Base-by-base conservation (phyloP, 2,888 invertebrate species). In the Acanthopleura granulata region DNA sequence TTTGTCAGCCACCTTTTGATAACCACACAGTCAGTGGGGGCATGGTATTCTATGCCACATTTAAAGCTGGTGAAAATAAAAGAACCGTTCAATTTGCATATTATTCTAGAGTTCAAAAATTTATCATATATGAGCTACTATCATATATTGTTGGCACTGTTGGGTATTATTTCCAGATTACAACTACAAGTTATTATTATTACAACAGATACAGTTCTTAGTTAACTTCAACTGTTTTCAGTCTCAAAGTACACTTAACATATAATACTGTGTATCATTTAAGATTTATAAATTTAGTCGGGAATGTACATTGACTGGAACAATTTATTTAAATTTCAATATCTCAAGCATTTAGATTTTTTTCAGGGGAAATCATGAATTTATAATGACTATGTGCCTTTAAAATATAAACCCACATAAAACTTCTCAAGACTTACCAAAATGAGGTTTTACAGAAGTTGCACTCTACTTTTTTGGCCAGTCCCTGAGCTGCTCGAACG, bases 1-100 rank as follows among this genome's bases (percentile, higher is more conserved):
- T 99, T 99, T n/a, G 97, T 98, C 78, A 99, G 92, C 99, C 99
- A 99, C 87, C 95, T 95, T 87, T 95, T 96, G 82, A 99, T 99
- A 51, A 97, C 95, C 79, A 94, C 93, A 91, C 99, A 99, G 91
- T 97, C 97, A 4, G 99, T 98, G 40, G 99, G 99, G 30, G 99
- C 99, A 91, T 99, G 99, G 91, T 99, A 99, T 84, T 98, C 97
- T 87, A 95, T 95, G 79, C 98, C 97, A 91, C 99, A 99, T 81
- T 95, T 95, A 90, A 96, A 94, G 90, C 94, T 94, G 84, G 40
- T 88, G 81, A 75, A 78, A 57, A 57, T n/a, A 40, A 40, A 40
- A 40, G 40, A 40, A 40, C 9, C 40, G 9, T 40, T 40, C 4
- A 40, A 40, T 6, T n/a, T n/a, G n/a, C n/a, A n/a, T n/a, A n/a